These are phyloP conservation scores for Smittia aterrima DNA, from an alignment of 2,888 invertebrate genomes.

Conservation along the genomic window DNA sequence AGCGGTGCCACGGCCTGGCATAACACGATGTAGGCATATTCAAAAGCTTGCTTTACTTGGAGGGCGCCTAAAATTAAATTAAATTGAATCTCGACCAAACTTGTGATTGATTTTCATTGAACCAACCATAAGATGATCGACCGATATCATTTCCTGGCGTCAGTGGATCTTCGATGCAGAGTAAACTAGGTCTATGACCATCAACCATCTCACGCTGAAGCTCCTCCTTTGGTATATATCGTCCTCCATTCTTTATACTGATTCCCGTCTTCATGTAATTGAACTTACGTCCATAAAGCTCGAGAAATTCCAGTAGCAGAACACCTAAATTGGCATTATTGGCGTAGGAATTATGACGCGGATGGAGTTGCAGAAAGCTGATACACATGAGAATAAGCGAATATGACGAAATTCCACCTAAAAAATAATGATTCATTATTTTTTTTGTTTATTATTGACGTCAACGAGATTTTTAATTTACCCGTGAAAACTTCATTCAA, in stretches of 20 bases:
- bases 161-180: conserved; percentile 97
- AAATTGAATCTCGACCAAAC: background rate
- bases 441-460: background rate
- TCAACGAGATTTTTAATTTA: conserved; percentile 12
- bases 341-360: conserved; percentile 71
- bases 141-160: conserved; percentile 97
- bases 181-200: conserved; percentile 87
- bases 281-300: conserved; percentile 94
- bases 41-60: conserved; percentile 87
- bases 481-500: conserved; percentile 98
- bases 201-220: conserved; percentile 91
- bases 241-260: conserved; percentile 87
- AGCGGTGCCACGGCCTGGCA: conserved; percentile 68
- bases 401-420: conserved; percentile 95
- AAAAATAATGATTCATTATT: conserved; percentile 7
- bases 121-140: conserved; percentile 88
- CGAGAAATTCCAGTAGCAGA: conserved; percentile 93
- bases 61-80: conserved; percentile 47
- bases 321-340: conserved; percentile 84
- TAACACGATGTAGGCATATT: conserved; percentile 87
- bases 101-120: background rate
- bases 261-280: conserved; percentile 94
- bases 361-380: conserved; percentile 93
- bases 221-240: conserved; percentile 92
- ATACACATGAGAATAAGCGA: conserved; percentile 97